Evolutionary conservation across 2,797 vertebrate species (phyloP).

Genomic region (Neosilurus mollespiculum): DNA sequence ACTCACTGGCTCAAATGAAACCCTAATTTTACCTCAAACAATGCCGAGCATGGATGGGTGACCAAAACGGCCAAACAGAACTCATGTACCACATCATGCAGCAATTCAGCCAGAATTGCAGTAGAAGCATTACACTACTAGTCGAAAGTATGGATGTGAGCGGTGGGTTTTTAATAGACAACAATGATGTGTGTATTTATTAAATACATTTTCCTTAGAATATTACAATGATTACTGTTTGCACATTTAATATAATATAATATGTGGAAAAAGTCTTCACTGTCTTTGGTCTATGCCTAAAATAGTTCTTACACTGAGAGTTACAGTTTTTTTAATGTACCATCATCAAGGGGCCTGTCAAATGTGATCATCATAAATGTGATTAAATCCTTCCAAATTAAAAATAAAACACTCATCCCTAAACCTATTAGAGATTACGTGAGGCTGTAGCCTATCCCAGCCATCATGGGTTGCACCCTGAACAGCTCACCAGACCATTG

Average conservation of each 20-base stretch:
- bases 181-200: constrained; percentile 10
- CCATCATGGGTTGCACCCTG: too few species aligned
- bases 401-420: too few species aligned
- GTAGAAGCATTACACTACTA: not conserved
- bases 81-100: not conserved
- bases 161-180: not conserved
- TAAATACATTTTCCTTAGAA: not conserved
- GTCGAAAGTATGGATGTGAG: not conserved
- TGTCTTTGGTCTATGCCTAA: not conserved
- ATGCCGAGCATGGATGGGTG: not conserved
- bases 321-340: not conserved
- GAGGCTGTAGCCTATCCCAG: too few species aligned
- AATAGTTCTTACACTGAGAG: not conserved
- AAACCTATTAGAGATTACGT: too few species aligned
- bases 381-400: too few species aligned
- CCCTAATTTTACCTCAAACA: constrained; percentile 9
- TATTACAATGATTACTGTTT: not conserved
- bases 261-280: not conserved
- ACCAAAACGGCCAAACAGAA: not conserved
- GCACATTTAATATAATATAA: not conserved
- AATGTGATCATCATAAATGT: not conserved
- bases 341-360: not conserved
- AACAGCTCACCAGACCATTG: too few species aligned
- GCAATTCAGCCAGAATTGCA: not conserved
- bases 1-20: not conserved